phyloP scores from a whole-genome alignment of 2,113 vertebrate species.

The Nycticebus coucang region DNA sequence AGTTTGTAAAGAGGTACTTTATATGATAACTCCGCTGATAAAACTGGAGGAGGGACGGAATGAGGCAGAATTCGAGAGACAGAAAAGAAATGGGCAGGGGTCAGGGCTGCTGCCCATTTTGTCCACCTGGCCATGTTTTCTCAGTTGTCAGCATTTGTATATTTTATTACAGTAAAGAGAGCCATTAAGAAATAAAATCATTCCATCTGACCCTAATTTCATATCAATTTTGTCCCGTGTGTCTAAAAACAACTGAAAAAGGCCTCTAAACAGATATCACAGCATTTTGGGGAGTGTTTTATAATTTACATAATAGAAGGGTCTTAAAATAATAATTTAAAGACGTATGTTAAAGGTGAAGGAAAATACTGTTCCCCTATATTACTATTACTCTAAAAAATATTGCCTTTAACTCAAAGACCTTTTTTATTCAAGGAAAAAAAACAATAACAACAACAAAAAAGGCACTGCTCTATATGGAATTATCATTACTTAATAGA shows the following conservation, averaged over 20 bases:
- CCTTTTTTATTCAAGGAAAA: neutral
- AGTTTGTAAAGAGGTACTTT: constrained; percentile 61
- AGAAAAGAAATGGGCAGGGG: neutral
- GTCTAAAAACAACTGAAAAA: neutral
- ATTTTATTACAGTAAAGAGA: neutral
- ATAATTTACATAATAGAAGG: neutral
- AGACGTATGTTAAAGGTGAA: neutral
- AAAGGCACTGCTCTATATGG: neutral
- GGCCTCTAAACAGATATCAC: neutral
- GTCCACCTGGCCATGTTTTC: neutral
- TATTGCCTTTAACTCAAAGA: neutral
- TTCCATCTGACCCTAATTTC: neutral
- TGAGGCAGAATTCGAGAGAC: neutral
- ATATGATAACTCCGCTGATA: constrained; percentile 61
- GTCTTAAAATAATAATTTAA: neutral
- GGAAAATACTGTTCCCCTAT: neutral
- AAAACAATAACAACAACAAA: neutral
- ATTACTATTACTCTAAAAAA: neutral
- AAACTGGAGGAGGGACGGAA: neutral
- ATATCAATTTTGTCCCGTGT: neutral
- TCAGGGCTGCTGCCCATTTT: neutral
- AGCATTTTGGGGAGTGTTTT: neutral
- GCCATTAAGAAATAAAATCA: neutral
- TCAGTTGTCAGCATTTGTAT: neutral
- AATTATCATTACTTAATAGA: neutral